phyloP scores from a whole-genome alignment of 1,140 invertebrate species.

The Halesus radiatus region DNA sequence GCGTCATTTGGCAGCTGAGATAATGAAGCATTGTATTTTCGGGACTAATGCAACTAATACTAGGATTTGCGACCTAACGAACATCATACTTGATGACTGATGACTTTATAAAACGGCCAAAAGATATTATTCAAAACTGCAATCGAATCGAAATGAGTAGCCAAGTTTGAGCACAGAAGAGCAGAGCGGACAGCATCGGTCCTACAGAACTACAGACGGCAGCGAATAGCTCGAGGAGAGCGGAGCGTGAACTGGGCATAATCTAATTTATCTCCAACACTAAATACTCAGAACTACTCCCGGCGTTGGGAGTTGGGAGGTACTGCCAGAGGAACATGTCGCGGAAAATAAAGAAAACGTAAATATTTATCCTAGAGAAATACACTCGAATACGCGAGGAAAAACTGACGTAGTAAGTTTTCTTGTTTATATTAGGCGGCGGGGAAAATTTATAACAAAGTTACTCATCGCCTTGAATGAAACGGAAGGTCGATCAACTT shows the following conservation, averaged over 20 bases:
- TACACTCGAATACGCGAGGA: constrained; percentile 20
- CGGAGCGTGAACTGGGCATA: constrained; percentile 53
- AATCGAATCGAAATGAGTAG: neutral
- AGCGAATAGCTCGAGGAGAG: constrained; percentile 49
- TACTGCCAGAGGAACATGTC: neutral
- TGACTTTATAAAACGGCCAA: constrained; percentile 2
- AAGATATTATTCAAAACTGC: neutral
- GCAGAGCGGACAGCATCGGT: neutral
- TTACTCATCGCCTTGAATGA: constrained; percentile 31
- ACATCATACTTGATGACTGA: neutral
- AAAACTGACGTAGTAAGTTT: constrained; percentile 28
- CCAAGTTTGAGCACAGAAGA: neutral
- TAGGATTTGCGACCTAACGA: neutral
- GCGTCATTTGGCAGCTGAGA: constrained; percentile 8
- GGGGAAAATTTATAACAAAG: constrained; percentile 33
- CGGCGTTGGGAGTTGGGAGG: neutral
- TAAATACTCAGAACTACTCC: constrained; percentile 36
- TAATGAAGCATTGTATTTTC: constrained; percentile 25
- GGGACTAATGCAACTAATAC: neutral
- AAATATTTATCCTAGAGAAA: constrained; percentile 37
- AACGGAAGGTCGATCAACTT: constrained; percentile 37
- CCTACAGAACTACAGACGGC: neutral
- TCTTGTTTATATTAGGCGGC: constrained; percentile 9
- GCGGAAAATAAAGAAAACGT: constrained; percentile 31
- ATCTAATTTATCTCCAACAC: constrained; percentile 50